Percentiles rank a stretch among this genome's conserved stretches.
These are phyloP conservation scores for Xyliphius kryptos DNA, from an alignment of 2,113 vertebrate genomes.

Conservation along the genomic window DNA sequence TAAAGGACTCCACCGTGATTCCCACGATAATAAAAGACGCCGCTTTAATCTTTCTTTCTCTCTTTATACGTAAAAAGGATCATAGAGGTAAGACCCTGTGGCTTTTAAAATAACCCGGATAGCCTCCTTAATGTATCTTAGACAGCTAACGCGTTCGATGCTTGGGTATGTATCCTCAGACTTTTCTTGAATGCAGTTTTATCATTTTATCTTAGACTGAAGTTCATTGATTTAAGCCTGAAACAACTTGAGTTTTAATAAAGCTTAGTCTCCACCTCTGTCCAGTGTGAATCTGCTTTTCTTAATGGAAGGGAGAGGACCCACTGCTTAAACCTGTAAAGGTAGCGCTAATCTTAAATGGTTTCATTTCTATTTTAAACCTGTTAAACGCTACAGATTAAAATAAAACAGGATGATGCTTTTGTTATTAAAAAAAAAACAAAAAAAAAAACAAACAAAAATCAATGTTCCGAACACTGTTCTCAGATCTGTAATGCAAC, in stretches of 20 bases:
- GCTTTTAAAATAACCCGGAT: constrained; percentile 74
- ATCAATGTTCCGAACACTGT: constrained; percentile 15
- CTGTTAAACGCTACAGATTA: constrained; percentile 72
- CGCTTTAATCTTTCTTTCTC: constrained; percentile 76
- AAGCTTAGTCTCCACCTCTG: constrained; percentile 86
- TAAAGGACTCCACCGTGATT: constrained; percentile 69
- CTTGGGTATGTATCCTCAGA: constrained; percentile 73
- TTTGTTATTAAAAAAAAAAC: too few relatives aligned
- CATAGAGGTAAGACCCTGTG: constrained; percentile 75
- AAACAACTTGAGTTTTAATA: constrained; percentile 89
- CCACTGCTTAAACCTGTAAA: constrained; percentile 97
- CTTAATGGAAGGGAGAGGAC: constrained; percentile 84
- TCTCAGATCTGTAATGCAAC: constrained; percentile 67
- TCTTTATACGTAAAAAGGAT: constrained; percentile 79
- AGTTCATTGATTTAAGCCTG: constrained; percentile 66
- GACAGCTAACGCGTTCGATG: constrained; percentile 68
- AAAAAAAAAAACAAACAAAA: too few relatives aligned
- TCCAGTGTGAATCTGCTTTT: constrained; percentile 81
- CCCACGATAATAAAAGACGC: constrained; percentile 67
- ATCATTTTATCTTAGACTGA: constrained; percentile 64
- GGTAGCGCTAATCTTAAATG: constrained; percentile 95
- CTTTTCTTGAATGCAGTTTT: constrained; percentile 58
- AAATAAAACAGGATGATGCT: constrained; percentile 34
- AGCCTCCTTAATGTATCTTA: constrained; percentile 76
- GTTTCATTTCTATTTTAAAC: constrained; percentile 76